These are phyloP conservation scores for Euplagia quadripunctaria DNA, from an alignment of 2,888 invertebrate species.

Conservation along the genomic window DNA sequence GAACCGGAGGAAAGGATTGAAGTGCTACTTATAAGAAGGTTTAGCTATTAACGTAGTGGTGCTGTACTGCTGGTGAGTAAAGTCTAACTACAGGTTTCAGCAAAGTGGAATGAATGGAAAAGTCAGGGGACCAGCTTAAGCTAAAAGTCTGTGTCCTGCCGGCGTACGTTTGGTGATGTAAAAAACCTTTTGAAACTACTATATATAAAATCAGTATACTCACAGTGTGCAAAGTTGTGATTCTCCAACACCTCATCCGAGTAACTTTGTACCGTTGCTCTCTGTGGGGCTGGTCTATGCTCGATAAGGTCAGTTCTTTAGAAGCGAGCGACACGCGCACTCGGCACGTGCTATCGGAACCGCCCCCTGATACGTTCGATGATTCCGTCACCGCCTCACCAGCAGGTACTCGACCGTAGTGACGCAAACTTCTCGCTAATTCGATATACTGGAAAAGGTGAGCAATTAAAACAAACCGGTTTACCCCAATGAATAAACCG, in stretches of 20 bases:
- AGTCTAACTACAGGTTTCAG: no score
- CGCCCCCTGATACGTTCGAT: conserved; percentile 61
- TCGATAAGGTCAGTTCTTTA: conserved; percentile 93
- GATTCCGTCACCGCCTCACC: conserved; percentile 79
- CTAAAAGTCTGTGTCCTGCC: neutral
- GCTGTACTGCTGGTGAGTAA: no score
- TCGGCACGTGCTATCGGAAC: conserved; percentile 59
- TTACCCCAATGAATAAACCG: neutral
- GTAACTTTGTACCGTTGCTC: conserved; percentile 97
- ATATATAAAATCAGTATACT: conserved; percentile 58
- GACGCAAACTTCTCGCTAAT: conserved; percentile 93
- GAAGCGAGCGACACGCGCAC: conserved; percentile 93
- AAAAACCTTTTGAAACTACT: neutral
- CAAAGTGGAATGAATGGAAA: no score
- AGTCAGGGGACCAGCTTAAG: neutral
- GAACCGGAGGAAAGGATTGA: neutral
- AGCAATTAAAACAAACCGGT: neutral
- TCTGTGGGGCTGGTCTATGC: conserved; percentile 88
- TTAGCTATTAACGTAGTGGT: no score
- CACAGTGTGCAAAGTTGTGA: conserved; percentile 94
- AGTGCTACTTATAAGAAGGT: neutral
- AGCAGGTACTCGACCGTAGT: conserved; percentile 94
- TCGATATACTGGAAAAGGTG: conserved; percentile 91
- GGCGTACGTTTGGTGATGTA: neutral
- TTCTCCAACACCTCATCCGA: conserved; percentile 98